These are phyloP conservation scores for Bagarius yarrelli DNA, from an alignment of 2,113 vertebrate species.

Conservation along the genomic window DNA sequence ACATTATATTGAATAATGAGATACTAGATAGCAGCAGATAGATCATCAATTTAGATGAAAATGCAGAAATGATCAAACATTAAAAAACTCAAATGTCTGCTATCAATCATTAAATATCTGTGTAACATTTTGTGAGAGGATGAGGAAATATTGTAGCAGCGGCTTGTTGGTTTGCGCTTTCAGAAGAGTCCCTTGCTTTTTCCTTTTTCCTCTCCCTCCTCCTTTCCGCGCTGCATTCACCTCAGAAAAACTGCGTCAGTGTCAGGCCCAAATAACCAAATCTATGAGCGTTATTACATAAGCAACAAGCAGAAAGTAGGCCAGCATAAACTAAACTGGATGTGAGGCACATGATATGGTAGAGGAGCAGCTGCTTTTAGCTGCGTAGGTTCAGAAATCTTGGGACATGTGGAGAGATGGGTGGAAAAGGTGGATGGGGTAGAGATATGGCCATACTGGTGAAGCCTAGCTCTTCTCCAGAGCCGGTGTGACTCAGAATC, in stretches of 20 bases:
- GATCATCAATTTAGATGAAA: not conserved
- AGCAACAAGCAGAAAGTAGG: conserved; percentile 54
- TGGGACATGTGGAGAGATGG: conserved; percentile 13
- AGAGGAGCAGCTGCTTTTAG: conserved; percentile 21
- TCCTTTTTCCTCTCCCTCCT: conserved; percentile 18
- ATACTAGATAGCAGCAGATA: not conserved
- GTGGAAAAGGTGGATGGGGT: not conserved
- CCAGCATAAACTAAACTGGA: conserved; percentile 44
- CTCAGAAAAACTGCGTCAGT: conserved; percentile 42
- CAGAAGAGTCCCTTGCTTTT: conserved; percentile 13
- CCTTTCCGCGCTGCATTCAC: conserved; percentile 40
- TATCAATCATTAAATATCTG: not conserved
- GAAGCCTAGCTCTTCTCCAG: conserved; percentile 18
- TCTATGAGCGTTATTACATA: conserved; percentile 49
- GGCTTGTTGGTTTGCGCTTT: conserved; percentile 23
- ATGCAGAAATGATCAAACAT: not conserved
- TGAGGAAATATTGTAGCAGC: conserved; percentile 23
- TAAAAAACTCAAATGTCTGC: not conserved
- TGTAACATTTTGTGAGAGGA: conserved; percentile 23
- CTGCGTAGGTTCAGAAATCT: conserved; percentile 26
- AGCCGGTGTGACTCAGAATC: conserved; percentile 16
- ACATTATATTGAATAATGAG: not conserved
- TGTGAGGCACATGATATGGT: conserved; percentile 29
- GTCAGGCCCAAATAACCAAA: conserved; percentile 42
- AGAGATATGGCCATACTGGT: conserved; percentile 6